Base-by-base conservation (phyloP, 2,888 invertebrate species). In the Salticus scenicus region DNA sequence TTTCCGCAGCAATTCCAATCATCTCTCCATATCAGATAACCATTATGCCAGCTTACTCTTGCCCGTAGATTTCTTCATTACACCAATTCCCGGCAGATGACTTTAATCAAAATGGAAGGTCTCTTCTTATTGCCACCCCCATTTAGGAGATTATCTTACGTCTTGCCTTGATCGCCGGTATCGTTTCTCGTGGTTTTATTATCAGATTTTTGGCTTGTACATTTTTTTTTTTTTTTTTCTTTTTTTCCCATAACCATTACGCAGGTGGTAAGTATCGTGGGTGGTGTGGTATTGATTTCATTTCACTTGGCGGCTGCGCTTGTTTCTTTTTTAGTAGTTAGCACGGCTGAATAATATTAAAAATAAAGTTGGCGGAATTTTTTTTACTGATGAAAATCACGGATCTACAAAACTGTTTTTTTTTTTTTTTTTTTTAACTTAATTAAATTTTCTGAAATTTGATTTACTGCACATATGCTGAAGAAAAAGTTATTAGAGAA, bases 251-350 rank as follows among this genome's bases (percentile, higher is more conserved):
- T 24, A 8, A 17, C 57, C 57, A 20, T 73, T 28, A 47, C 31
- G 73, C 80, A 80, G 80, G 80, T 80, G 80, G 73, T 67, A 51
- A 37, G 51, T 73, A 24, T 57, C 57, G 20, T 57, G 2, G 57
- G 20, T 24, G 42, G 57, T 57, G 24, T 24, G 24, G 57, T 57
- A 57, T 51, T 80, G 72, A 79, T 67, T 80, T 47, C 51, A 66
- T 67, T 27, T 24, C 17, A 17, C 31, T 8, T 31, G 17, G 14
- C 17, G 66, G 31, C 31, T 33, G 2, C 7, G 30, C 33, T 14
- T 31, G 14, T 33, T 66, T 30, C 66, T 30, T 66, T 30, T 31
- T 30, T 66, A 31, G 33, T 66, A 24, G 57, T 57, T 57, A 57
- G 24, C 37, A 37, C 37, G 37, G 7, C 37, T 37, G 37, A 10